These are phyloP conservation scores for Conistra vaccinii DNA, from an alignment of 2,888 invertebrate species.

Conservation along the genomic window DNA sequence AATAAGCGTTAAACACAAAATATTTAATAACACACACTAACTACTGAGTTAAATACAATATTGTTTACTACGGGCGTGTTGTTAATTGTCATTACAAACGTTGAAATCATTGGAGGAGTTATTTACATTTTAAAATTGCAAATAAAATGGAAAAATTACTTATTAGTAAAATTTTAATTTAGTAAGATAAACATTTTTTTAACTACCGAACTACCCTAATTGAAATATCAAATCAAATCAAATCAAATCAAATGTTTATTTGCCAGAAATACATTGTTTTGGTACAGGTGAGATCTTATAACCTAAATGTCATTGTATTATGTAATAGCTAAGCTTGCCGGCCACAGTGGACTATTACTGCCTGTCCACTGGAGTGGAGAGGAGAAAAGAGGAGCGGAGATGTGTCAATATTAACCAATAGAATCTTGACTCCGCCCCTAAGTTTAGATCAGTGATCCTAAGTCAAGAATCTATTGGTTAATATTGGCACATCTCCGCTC, in stretches of 20 bases:
- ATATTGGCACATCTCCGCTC: too few relatives aligned
- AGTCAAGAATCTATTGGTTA: too few relatives aligned
- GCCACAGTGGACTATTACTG: background rate
- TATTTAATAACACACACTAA: slow-evolving; percentile 49
- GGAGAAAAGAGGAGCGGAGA: too few relatives aligned
- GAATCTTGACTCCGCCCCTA: too few relatives aligned
- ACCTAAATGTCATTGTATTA: too few relatives aligned
- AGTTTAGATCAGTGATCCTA: too few relatives aligned
- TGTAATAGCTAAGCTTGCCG: background rate
- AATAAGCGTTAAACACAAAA: slow-evolving; percentile 67
- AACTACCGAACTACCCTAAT: background rate
- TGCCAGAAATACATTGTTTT: too few relatives aligned
- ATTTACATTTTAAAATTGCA: background rate
- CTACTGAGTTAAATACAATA: slow-evolving; percentile 43
- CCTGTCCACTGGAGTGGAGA: too few relatives aligned
- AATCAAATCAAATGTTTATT: too few relatives aligned
- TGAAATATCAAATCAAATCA: too few relatives aligned
- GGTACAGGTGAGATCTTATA: too few relatives aligned
- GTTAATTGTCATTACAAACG: background rate
- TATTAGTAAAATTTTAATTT: background rate
- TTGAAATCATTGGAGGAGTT: background rate
- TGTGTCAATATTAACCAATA: too few relatives aligned
- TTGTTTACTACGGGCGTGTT: background rate
- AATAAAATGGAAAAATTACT: background rate
- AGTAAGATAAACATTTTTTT: background rate